These are phyloP conservation scores for Quadriops clusia DNA, from an alignment of 2,888 invertebrate species.

Conservation along the genomic window DNA sequence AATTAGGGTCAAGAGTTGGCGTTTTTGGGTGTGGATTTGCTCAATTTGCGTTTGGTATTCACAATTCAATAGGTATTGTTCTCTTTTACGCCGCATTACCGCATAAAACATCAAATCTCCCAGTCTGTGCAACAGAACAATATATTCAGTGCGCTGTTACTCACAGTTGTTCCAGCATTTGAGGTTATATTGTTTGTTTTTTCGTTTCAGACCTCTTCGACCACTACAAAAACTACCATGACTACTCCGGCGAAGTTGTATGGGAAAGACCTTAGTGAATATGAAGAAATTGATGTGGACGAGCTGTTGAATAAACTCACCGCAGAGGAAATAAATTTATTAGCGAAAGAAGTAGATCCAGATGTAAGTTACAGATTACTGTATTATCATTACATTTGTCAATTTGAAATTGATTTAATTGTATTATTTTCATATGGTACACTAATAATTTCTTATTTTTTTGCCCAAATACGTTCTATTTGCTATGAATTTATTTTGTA, in stretches of 20 bases:
- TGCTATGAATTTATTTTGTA: too few species aligned
- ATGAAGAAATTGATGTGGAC: conserved; percentile 94
- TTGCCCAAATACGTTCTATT: too few species aligned
- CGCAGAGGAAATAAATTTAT: conserved; percentile 89
- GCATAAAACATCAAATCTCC: not conserved
- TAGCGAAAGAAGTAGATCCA: conserved; percentile 98
- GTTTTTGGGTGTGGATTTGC: conserved; percentile 26
- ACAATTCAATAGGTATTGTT: too few species aligned
- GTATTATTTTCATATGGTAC: too few species aligned
- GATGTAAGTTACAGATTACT: conserved; percentile 96
- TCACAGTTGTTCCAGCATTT: not conserved
- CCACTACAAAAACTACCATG: conserved; percentile 80
- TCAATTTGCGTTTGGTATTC: too few species aligned
- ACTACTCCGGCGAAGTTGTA: conserved; percentile 83
- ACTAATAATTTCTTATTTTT: too few species aligned
- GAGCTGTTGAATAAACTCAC: conserved; percentile 85
- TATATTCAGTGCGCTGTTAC: not conserved
- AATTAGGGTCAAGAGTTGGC: conserved; percentile 26
- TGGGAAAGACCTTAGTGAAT: conserved; percentile 79
- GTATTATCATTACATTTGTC: too few species aligned
- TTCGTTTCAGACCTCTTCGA: conserved; percentile 71
- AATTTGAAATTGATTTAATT: conserved; percentile 10
- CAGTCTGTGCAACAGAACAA: not conserved
- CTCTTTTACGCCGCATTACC: conserved; percentile 7
- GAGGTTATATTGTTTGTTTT: conserved; percentile 16